Conservation (phyloP, 1,140 invertebrate genomes). For the Cephus cinctus region DNA sequence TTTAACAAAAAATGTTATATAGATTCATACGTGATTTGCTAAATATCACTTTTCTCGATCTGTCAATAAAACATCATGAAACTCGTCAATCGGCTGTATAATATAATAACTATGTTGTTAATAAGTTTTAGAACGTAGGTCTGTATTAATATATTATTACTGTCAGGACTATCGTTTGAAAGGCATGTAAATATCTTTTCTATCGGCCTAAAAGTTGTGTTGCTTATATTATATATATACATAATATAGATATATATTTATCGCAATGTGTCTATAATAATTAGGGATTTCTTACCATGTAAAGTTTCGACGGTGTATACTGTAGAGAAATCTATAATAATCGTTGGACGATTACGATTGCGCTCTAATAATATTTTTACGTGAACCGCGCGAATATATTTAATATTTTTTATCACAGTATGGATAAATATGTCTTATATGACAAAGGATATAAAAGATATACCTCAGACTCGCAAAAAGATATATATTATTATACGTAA, state of each 20-base stretch:
- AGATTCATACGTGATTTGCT: too few species aligned
- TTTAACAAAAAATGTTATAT: not conserved
- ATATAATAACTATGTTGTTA: not conserved
- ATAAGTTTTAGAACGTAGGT: not conserved
- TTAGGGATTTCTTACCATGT: not conserved
- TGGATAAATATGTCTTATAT: not conserved
- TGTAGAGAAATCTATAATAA: not conserved
- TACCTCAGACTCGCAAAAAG: not conserved
- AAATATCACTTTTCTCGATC: too few species aligned
- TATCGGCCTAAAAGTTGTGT: slow-evolving; percentile 24
- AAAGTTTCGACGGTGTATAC: not conserved
- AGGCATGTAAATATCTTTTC: slow-evolving; percentile 24
- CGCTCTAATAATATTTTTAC: not conserved
- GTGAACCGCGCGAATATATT: not conserved
- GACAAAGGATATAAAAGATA: not conserved
- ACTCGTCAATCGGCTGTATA: too few species aligned
- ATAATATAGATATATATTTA: not conserved
- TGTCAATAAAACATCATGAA: too few species aligned
- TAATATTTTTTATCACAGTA: too few species aligned
- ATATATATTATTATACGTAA: too few species aligned
- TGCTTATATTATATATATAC: not conserved
- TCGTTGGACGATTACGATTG: not conserved
- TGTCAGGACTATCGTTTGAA: not conserved
- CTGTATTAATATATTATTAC: not conserved
- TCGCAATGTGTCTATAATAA: not conserved